phyloP scores from a whole-genome alignment of 2,888 invertebrate genomes.

The Drosophila pegasa region DNA sequence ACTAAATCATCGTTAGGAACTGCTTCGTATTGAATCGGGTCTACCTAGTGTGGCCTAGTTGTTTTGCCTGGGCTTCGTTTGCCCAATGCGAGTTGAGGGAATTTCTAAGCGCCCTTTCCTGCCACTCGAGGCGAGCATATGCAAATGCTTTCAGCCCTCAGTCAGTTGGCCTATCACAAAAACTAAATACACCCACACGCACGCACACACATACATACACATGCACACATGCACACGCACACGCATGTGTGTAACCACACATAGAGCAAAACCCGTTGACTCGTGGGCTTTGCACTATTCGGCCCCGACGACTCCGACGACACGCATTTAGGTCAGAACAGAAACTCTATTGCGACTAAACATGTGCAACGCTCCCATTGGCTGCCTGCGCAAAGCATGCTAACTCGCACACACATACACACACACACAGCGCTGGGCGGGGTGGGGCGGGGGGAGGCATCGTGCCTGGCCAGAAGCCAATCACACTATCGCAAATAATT shows the following conservation, averaged over 20 bases:
- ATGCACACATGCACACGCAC: conserved; percentile 26
- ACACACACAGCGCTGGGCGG: conserved; percentile 35
- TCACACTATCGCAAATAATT: conserved; percentile 85
- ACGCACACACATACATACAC: conserved; percentile 37
- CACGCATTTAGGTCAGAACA: conserved; percentile 72
- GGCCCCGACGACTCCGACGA: conserved; percentile 63
- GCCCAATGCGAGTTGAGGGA: conserved; percentile 47
- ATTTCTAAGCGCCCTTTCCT: conserved; percentile 51
- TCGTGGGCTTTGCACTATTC: conserved; percentile 66
- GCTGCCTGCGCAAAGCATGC: conserved; percentile 65
- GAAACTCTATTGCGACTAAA: conserved; percentile 73
- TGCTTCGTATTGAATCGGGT: conserved; percentile 2
- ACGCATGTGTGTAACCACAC: conserved; percentile 42
- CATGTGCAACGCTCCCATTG: conserved; percentile 81
- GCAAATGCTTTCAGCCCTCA: conserved; percentile 66
- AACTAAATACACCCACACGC: conserved; percentile 61
- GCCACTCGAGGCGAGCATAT: conserved; percentile 30
- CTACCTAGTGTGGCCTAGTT: no score
- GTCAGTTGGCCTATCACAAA: conserved; percentile 64
- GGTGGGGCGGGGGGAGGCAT: conserved; percentile 12
- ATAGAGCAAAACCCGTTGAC: conserved; percentile 41
- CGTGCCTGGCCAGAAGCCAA: conserved; percentile 81
- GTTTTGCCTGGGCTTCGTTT: not conserved
- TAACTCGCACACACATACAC: conserved; percentile 51
- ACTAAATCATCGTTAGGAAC: not conserved